Percentiles rank a stretch among this genome's conserved stretches.
Conservation (phyloP, 2,888 invertebrate genomes). For the Diaperis boleti region DNA sequence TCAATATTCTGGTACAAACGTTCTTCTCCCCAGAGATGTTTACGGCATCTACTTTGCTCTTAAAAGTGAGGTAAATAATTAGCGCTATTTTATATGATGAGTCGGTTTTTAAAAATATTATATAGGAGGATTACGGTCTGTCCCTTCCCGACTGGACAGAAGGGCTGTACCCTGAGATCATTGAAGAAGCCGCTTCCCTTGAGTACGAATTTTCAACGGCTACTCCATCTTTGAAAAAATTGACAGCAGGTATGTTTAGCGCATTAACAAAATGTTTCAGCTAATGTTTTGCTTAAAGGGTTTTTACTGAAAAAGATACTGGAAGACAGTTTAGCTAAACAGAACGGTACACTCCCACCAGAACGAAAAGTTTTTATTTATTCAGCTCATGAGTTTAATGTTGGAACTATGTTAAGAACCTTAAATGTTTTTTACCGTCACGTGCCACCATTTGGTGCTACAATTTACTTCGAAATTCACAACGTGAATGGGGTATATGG, state of each 20-base stretch:
- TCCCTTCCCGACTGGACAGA: slow-evolving; percentile 65
- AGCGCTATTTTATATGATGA: too few species aligned
- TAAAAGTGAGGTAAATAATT: slow-evolving; percentile 48
- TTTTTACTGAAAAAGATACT: slow-evolving; percentile 58
- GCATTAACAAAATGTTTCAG: too few species aligned
- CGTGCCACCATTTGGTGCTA: slow-evolving; percentile 58
- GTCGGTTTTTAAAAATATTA: not conserved
- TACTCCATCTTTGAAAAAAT: slow-evolving; percentile 50
- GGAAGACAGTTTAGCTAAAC: slow-evolving; percentile 53
- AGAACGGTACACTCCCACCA: slow-evolving; percentile 46
- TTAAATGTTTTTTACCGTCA: slow-evolving; percentile 53
- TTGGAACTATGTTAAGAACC: slow-evolving; percentile 56
- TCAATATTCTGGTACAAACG: not conserved
- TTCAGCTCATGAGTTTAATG: slow-evolving; percentile 60
- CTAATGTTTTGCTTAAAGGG: slow-evolving; percentile 38
- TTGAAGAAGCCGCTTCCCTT: slow-evolving; percentile 59
- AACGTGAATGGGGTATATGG: slow-evolving; percentile 47
- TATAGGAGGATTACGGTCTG: slow-evolving; percentile 58
- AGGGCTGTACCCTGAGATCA: slow-evolving; percentile 60
- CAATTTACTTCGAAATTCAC: slow-evolving; percentile 57
- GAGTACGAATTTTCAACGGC: slow-evolving; percentile 59
- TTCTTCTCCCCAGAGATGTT: slow-evolving; percentile 12
- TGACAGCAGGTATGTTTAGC: slow-evolving; percentile 39
- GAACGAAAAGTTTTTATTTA: slow-evolving; percentile 59
- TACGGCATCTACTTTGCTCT: slow-evolving; percentile 11